Conservation (phyloP, 2,888 invertebrate genomes). For the Synergus gifuensis region DNA sequence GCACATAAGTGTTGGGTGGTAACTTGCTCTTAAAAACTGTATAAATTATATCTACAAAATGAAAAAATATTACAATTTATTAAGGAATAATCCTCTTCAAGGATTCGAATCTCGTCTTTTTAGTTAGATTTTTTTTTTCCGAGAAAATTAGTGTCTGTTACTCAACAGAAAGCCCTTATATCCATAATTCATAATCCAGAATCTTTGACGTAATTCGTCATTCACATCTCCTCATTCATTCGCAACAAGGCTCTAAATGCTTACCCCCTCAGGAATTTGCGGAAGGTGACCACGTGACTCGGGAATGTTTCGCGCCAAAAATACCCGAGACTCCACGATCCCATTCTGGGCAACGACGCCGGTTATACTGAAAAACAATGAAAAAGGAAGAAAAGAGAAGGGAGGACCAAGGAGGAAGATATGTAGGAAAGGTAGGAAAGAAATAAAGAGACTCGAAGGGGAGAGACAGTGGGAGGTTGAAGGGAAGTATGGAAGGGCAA, state of each 20-base stretch:
- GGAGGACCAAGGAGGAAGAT: constrained; percentile 24
- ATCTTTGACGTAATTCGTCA: not conserved
- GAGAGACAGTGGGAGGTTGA: constrained; percentile 52
- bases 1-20: no score
- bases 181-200: not conserved
- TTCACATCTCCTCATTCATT: constrained; percentile 12
- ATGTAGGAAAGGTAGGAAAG: constrained; percentile 35
- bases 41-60: no score
- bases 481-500: constrained; percentile 49
- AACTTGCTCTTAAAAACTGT: no score
- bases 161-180: not conserved
- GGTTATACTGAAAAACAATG: constrained; percentile 8
- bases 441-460: constrained; percentile 51
- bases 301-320: constrained; percentile 30
- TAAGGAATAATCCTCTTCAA: no score
- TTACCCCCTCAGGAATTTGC: constrained; percentile 1
- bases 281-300: constrained; percentile 21
- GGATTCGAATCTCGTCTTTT: no score
- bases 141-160: not conserved
- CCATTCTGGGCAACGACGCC: constrained; percentile 1
- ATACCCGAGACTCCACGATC: not conserved
- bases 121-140: no score
- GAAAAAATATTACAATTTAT: no score
- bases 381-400: constrained; percentile 21
- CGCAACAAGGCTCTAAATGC: not conserved